These are phyloP conservation scores for Amorpha juglandis DNA, from an alignment of 2,888 invertebrate species.

Conservation along the genomic window DNA sequence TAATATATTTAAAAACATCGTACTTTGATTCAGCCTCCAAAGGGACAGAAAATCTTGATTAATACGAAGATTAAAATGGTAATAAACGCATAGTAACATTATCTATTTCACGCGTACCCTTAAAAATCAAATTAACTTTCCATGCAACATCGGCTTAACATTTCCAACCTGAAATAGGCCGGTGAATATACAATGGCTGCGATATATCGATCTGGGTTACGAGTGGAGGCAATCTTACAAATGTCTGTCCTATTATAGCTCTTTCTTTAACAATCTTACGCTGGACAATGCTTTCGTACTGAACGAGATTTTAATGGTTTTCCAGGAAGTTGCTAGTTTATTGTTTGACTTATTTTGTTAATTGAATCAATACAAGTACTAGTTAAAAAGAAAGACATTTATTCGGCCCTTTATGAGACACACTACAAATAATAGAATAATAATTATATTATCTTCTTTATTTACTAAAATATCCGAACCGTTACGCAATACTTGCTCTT, in stretches of 20 bases:
- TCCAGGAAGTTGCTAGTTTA: constrained; percentile 36
- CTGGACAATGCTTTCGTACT: constrained; percentile 51
- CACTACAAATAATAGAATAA: too few relatives aligned
- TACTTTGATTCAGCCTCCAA: too few relatives aligned
- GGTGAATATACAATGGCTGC: constrained; percentile 73
- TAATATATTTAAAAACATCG: too few relatives aligned
- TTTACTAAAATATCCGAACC: background rate
- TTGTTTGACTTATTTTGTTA: constrained; percentile 12
- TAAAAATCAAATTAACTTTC: background rate
- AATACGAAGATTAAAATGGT: background rate
- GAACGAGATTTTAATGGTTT: constrained; percentile 47
- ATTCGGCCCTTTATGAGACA: too few relatives aligned
- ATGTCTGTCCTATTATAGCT: constrained; percentile 58
- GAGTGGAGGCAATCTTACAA: constrained; percentile 63
- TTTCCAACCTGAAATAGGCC: constrained; percentile 64
- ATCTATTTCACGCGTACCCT: background rate
- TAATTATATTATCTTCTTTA: too few relatives aligned
- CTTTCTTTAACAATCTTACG: constrained; percentile 57
- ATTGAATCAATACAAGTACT: background rate
- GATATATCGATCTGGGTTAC: constrained; percentile 60
- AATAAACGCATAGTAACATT: background rate
- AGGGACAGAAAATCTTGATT: too few relatives aligned
- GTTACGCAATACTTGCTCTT: background rate
- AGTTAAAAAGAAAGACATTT: too few relatives aligned
- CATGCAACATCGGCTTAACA: constrained; percentile 38